These are phyloP conservation scores for Zaprionus camerounensis DNA, from an alignment of 1,140 invertebrate species.

Conservation along the genomic window DNA sequence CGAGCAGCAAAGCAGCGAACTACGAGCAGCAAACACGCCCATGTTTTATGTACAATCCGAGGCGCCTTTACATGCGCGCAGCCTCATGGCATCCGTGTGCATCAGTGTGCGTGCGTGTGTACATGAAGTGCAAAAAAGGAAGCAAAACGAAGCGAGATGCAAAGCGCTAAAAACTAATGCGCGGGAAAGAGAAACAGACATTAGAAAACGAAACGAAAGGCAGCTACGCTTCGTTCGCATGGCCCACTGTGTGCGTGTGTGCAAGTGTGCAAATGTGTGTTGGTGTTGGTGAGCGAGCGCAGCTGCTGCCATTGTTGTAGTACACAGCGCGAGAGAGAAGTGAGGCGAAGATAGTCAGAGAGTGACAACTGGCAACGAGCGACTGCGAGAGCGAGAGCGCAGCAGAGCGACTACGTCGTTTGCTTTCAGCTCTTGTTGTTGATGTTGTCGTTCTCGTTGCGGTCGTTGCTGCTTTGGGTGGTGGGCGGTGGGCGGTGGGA, in stretches of 20 bases:
- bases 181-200: constrained; percentile 83
- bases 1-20: constrained; percentile 31
- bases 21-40: constrained; percentile 76
- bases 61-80: constrained; percentile 54
- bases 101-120: constrained; percentile 25
- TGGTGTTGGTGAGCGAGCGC: constrained; percentile 56
- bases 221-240: constrained; percentile 31
- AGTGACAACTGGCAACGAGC: constrained; percentile 34
- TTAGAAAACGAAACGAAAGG: constrained; percentile 77
- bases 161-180: constrained; percentile 84
- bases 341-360: constrained; percentile 30
- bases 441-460: not conserved
- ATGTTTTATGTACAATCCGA: constrained; percentile 78
- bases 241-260: constrained; percentile 42
- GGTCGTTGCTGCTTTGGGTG: not conserved
- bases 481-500: not conserved
- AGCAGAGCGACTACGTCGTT: constrained; percentile 9
- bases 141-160: constrained; percentile 81
- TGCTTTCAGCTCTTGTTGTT: constrained; percentile 18
- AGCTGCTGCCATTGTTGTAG: constrained; percentile 52
- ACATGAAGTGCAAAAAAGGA: constrained; percentile 67
- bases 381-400: constrained; percentile 33
- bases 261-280: constrained; percentile 32
- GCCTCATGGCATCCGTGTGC: constrained; percentile 12
- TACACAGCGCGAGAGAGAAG: constrained; percentile 44